These are phyloP conservation scores for Actenoides hombroni DNA, from an alignment of 2,113 vertebrate species.

Conservation along the genomic window DNA sequence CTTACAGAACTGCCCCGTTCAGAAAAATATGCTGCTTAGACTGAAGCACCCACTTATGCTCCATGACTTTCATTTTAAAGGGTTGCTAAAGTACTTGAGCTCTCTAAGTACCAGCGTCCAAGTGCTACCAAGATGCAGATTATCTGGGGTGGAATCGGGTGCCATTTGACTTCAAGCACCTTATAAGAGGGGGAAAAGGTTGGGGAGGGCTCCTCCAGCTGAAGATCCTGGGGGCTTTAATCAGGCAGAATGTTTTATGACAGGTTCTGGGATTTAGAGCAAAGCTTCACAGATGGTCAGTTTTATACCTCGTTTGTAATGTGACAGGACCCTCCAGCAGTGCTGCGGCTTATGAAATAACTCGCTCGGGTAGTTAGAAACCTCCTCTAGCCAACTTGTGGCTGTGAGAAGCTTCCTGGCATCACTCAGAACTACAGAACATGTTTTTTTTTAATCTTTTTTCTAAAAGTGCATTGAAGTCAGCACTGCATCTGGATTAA, in stretches of 20 bases:
- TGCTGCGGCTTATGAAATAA: not conserved
- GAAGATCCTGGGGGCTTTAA: not conserved
- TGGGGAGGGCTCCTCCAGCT: not conserved
- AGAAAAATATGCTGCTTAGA: not conserved
- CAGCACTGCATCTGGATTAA: not conserved
- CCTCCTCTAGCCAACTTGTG: fast-evolving
- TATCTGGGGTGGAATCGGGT: not conserved
- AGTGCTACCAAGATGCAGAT: fast-evolving
- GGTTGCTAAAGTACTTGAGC: not conserved
- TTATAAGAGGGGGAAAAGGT: not conserved
- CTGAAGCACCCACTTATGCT: not conserved
- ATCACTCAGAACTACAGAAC: not conserved
- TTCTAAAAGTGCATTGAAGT: not conserved
- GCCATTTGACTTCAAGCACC: not conserved
- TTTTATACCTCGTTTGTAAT: not conserved
- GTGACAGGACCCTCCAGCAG: not conserved
- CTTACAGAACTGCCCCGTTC: not conserved
- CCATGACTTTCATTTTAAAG: not conserved
- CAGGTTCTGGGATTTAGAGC: not conserved
- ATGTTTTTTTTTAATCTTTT: not conserved
- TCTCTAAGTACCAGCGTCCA: not conserved
- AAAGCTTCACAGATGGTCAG: not conserved
- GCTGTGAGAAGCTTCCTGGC: not conserved
- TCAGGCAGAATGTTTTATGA: not conserved
- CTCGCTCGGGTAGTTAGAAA: not conserved